Conservation (phyloP, 2,888 invertebrate genomes). For the Ophion ventricosus region DNA sequence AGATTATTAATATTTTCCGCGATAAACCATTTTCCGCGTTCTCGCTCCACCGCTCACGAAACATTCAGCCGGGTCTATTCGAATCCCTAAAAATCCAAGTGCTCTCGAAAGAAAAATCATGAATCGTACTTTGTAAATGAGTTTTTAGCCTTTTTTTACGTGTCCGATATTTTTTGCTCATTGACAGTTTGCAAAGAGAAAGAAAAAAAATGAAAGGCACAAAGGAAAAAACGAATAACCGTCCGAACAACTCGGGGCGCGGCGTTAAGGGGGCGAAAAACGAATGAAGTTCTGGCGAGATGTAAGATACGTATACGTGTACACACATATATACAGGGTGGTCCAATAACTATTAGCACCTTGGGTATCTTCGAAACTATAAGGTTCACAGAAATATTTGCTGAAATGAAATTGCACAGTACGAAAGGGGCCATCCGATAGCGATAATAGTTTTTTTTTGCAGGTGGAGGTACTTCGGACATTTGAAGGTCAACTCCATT, state of each 20-base stretch:
- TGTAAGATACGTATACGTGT: conserved; percentile 11
- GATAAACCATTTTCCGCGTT: conserved; percentile 35
- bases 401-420: too few relatives aligned
- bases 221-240: neutral
- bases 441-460: too few relatives aligned
- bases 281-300: conserved; percentile 5
- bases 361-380: too few relatives aligned
- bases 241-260: neutral
- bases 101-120: neutral
- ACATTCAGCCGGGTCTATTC: neutral
- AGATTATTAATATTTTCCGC: conserved; percentile 51
- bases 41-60: conserved; percentile 15
- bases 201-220: too few relatives aligned
- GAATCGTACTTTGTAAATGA: neutral
- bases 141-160: neutral
- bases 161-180: neutral
- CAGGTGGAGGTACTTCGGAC: too few relatives aligned
- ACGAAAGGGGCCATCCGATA: too few relatives aligned
- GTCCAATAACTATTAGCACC: too few relatives aligned
- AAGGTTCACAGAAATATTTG: too few relatives aligned
- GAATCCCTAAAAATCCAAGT: neutral
- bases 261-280: conserved; percentile 15
- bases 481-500: too few relatives aligned
- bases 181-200: too few relatives aligned
- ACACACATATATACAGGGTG: too few relatives aligned